A percentile compares a stretch with the other conserved stretches of the same genome.
Evolutionary conservation across 1,140 invertebrate genomes (phyloP).

Genomic region (Elysia chlorotica): DNA sequence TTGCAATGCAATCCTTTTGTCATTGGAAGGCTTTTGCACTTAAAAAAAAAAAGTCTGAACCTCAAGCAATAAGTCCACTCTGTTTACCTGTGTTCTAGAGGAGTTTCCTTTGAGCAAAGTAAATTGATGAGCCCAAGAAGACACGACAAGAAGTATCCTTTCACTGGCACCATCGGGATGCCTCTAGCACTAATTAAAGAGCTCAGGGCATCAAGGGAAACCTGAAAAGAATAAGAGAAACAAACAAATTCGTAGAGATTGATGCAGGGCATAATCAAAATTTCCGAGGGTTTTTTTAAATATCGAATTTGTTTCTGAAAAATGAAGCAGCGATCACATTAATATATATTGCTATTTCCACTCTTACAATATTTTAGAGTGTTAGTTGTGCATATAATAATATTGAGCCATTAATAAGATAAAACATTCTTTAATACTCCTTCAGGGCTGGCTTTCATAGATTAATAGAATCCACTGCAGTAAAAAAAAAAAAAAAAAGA

Average conservation of each 20-base stretch:
- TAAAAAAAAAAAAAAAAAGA: no score
- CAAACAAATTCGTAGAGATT: no score
- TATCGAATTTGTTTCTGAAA: background rate
- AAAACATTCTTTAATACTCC: no score
- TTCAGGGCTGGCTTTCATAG: no score
- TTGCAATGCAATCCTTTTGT: no score
- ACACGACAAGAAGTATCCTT: conserved; percentile 37
- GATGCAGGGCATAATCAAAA: no score
- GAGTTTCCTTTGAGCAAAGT: conserved; percentile 29
- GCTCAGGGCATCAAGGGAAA: conserved; percentile 26
- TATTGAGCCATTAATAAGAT: no score
- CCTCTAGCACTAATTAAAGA: conserved; percentile 22
- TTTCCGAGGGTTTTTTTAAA: no score
- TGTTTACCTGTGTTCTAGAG: conserved; percentile 19
- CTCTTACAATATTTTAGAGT: background rate
- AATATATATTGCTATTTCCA: background rate
- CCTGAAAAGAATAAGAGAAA: conserved; percentile 21
- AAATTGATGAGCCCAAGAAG: conserved; percentile 33
- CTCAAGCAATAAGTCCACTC: background rate
- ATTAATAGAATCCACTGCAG: no score
- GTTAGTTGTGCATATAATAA: no score
- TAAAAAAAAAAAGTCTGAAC: no score
- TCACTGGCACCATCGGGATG: conserved; percentile 26
- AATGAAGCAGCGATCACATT: background rate
- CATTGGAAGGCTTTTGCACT: no score